Evolutionary conservation across 2,113 vertebrate species (phyloP).

Genomic region (Heterochromis multidens): DNA sequence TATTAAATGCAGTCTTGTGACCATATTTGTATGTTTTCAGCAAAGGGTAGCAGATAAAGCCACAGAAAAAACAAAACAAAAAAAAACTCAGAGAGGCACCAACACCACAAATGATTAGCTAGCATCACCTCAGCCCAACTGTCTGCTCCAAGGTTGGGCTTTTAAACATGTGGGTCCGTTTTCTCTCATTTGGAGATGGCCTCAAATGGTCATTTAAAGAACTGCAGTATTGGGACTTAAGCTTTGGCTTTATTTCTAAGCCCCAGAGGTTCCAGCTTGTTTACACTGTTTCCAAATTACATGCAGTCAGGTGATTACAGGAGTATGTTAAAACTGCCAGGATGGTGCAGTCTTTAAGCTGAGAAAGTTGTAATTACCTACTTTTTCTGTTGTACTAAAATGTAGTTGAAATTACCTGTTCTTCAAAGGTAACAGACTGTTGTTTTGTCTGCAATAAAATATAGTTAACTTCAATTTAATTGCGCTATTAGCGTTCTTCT

Average conservation of each 20-base stretch:
- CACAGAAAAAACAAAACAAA: not conserved
- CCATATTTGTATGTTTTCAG: not conserved
- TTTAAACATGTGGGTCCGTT: not conserved
- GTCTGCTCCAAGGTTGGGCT: not conserved
- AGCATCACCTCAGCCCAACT: not conserved
- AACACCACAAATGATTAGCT: not conserved
- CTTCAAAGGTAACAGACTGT: not conserved
- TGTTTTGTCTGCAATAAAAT: slow-evolving; percentile 43
- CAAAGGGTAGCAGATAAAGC: not conserved
- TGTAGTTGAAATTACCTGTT: not conserved
- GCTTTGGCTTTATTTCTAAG: not conserved
- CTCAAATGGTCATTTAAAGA: not conserved
- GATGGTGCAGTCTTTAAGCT: not conserved
- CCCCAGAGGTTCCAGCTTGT: not conserved
- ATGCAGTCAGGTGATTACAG: not conserved
- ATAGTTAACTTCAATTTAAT: slow-evolving; percentile 54
- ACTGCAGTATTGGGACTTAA: not conserved
- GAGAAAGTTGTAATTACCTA: not conserved
- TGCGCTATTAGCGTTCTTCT: slow-evolving; percentile 20
- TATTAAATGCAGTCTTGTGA: not conserved
- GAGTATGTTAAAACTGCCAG: not conserved
- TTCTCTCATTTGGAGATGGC: not conserved
- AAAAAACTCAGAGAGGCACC: not conserved
- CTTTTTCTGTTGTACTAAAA: not conserved
- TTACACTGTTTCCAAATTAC: not conserved